Conservation (phyloP, 1,140 invertebrate genomes). For the Aphelinus certus region DNA sequence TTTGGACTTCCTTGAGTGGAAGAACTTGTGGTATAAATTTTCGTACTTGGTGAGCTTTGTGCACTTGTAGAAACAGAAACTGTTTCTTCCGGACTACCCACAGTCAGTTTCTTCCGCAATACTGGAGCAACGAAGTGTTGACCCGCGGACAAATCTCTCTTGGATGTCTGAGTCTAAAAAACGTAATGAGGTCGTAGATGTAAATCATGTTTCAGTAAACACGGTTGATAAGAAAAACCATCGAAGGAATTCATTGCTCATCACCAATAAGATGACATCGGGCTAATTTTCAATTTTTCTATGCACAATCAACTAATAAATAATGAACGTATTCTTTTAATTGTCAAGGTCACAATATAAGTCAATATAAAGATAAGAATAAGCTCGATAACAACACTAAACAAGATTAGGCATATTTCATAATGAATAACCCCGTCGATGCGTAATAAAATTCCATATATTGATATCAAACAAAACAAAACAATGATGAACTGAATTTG, state of each 20-base stretch:
- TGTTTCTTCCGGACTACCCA: constrained; percentile 51
- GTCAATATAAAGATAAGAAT: too few species aligned
- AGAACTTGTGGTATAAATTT: constrained; percentile 48
- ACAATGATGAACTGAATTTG: constrained; percentile 3
- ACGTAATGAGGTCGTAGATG: not conserved
- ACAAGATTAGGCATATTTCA: too few species aligned
- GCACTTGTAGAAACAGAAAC: constrained; percentile 51
- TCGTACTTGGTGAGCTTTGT: constrained; percentile 49
- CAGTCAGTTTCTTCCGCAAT: constrained; percentile 50
- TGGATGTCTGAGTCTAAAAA: constrained; percentile 52
- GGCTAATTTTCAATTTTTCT: too few species aligned
- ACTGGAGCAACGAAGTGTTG: constrained; percentile 62
- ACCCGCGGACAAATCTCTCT: constrained; percentile 57
- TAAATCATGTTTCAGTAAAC: not conserved
- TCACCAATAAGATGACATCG: too few species aligned
- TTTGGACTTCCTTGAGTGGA: constrained; percentile 58
- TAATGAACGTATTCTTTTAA: too few species aligned
- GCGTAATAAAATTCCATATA: too few species aligned
- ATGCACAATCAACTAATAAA: too few species aligned
- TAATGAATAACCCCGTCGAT: too few species aligned
- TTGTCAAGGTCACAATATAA: too few species aligned
- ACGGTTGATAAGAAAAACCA: too few species aligned
- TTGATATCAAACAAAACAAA: not conserved
- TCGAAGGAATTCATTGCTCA: too few species aligned
- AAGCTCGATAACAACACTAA: too few species aligned